Conservation (phyloP, 2,113 vertebrate species). For the Pollimyrus isidori region DNA sequence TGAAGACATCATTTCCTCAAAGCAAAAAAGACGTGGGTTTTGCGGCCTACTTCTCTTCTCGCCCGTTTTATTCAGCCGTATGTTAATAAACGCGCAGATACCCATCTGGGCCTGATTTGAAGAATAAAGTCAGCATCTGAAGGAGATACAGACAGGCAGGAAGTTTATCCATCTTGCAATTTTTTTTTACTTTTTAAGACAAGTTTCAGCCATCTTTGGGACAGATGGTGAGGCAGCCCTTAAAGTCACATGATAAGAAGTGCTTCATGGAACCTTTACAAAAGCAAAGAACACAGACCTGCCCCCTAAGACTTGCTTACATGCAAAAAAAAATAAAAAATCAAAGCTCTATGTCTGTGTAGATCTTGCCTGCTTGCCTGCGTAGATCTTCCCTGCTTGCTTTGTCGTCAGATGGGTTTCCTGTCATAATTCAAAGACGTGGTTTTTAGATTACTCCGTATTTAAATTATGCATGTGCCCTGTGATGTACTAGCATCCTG, state of each 20-base stretch:
- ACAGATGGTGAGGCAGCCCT: constrained; percentile 52
- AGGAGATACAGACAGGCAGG: constrained; percentile 28
- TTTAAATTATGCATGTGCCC: not conserved
- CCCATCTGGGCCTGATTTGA: constrained; percentile 53
- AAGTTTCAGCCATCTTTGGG: constrained; percentile 53
- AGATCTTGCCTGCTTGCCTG: not conserved
- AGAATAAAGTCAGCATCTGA: constrained; percentile 47
- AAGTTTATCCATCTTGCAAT: constrained; percentile 25
- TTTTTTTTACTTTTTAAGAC: constrained; percentile 46
- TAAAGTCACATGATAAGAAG: not conserved
- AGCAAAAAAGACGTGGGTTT: not conserved
- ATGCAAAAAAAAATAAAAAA: not conserved
- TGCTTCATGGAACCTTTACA: not conserved
- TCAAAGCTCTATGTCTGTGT: not conserved
- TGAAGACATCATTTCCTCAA: not conserved
- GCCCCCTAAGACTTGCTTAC: not conserved
- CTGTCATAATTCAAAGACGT: not conserved
- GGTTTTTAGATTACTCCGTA: not conserved
- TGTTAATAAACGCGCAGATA: constrained; percentile 43
- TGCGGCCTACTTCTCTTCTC: not conserved
- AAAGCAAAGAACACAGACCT: not conserved
- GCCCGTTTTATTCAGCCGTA: not conserved
- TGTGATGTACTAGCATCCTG: not conserved
- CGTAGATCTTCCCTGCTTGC: not conserved
- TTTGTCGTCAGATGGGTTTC: not conserved